Conservation (phyloP, 2,113 vertebrate species). For the Alexandromys fortis region DNA sequence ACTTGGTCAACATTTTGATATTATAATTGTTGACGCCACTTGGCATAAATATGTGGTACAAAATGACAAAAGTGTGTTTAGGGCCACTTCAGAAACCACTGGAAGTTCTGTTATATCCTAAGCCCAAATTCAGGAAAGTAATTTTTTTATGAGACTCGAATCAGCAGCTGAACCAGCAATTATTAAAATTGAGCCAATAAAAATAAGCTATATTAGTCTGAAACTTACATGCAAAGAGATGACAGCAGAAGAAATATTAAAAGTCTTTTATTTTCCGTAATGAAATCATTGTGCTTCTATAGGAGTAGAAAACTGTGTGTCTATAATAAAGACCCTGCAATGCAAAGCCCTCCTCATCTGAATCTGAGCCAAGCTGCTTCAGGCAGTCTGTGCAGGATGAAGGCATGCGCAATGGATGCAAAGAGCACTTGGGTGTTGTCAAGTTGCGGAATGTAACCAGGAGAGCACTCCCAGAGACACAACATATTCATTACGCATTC, state of each 20-base stretch:
- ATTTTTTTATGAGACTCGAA: neutral
- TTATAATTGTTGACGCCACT: neutral
- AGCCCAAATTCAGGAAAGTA: neutral
- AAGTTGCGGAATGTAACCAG: neutral
- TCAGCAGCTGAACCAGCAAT: neutral
- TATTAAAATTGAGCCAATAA: neutral
- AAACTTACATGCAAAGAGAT: neutral
- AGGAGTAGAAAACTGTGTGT: neutral
- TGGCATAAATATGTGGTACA: neutral
- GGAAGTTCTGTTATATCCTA: neutral
- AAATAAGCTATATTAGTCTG: neutral
- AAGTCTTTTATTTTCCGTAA: neutral
- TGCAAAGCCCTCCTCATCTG: neutral
- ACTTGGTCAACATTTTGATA: neutral
- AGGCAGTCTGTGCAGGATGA: accelerated
- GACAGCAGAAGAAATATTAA: neutral
- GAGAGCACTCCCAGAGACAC: neutral
- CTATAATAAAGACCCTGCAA: neutral
- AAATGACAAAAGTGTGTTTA: neutral
- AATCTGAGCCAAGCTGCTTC: too few relatives aligned
- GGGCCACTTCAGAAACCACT: neutral
- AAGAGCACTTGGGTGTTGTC: too few relatives aligned
- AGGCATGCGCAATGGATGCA: too few relatives aligned
- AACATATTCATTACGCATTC: neutral
- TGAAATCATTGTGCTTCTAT: neutral